Evolutionary conservation across 2,113 vertebrate species (phyloP).

Genomic region (Embiotoca jacksoni): DNA sequence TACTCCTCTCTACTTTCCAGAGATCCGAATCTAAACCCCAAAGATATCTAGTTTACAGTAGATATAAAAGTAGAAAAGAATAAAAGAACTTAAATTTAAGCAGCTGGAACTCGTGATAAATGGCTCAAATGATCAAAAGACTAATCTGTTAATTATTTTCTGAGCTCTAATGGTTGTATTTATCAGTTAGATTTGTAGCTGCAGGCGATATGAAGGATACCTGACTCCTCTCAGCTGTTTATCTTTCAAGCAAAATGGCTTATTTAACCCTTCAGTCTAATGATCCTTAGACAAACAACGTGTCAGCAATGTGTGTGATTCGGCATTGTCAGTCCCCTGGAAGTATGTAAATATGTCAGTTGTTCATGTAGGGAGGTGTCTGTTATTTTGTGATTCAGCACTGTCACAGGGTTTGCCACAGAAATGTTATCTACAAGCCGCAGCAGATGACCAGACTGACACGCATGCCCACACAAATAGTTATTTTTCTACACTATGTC

Average conservation of each 20-base stretch:
- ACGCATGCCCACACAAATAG: neutral
- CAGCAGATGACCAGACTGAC: slow-evolving; percentile 12
- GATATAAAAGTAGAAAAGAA: neutral
- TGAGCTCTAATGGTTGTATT: neutral
- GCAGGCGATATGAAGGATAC: neutral
- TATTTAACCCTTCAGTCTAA: neutral
- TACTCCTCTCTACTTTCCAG: too few relatives aligned
- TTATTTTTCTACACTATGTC: neutral
- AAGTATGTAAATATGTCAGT: neutral
- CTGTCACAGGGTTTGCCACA: slow-evolving; percentile 8
- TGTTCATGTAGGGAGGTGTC: neutral
- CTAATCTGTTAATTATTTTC: neutral
- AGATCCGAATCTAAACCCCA: too few relatives aligned
- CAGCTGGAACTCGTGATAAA: neutral
- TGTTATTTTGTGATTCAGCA: neutral
- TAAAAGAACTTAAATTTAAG: neutral
- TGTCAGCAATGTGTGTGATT: neutral
- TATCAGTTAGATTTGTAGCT: neutral
- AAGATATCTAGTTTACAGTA: too few relatives aligned
- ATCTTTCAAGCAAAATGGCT: neutral
- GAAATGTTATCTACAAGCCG: slow-evolving; percentile 26
- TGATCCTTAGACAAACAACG: neutral
- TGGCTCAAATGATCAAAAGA: neutral
- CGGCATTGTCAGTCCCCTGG: neutral
- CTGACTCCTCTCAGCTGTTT: neutral